Percentiles rank a stretch among this genome's conserved stretches.
phyloP scores from a whole-genome alignment of 1,140 invertebrate species.

The Helicoverpa armigera region DNA sequence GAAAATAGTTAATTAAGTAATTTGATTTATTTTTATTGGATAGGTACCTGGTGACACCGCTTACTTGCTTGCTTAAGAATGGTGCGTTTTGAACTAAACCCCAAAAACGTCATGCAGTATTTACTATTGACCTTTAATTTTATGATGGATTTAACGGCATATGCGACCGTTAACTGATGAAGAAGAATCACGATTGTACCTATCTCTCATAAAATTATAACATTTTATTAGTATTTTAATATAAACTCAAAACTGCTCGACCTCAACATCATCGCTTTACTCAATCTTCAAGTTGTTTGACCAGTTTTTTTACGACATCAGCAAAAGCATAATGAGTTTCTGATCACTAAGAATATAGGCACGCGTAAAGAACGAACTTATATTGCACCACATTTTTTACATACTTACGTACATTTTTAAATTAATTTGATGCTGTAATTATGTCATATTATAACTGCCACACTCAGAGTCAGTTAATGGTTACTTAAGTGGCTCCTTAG shows the following conservation, averaged over 20 bases:
- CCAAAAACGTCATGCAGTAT: too few species aligned
- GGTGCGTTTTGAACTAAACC: too few species aligned
- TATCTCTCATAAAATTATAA: neutral
- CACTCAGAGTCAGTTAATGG: too few species aligned
- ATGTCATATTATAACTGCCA: neutral
- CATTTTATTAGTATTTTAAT: neutral
- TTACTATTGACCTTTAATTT: too few species aligned
- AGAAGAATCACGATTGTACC: neutral
- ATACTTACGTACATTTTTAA: neutral
- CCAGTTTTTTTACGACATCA: constrained; percentile 14
- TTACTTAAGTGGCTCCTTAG: too few species aligned
- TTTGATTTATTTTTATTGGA: too few species aligned
- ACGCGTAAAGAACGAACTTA: constrained; percentile 7
- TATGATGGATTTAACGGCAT: too few species aligned
- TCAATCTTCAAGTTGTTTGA: constrained; percentile 9
- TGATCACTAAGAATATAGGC: constrained; percentile 24
- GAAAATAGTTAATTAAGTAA: too few species aligned
- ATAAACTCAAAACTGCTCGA: neutral
- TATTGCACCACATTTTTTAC: neutral
- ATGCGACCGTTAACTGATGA: too few species aligned
- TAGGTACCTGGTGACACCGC: too few species aligned
- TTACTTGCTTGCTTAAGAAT: too few species aligned
- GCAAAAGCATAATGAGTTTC: constrained; percentile 12
- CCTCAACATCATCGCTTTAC: neutral
- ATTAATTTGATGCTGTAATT: neutral